phyloP scores from a whole-genome alignment of 2,113 vertebrate genomes.

The Anser brachyrhynchus region DNA sequence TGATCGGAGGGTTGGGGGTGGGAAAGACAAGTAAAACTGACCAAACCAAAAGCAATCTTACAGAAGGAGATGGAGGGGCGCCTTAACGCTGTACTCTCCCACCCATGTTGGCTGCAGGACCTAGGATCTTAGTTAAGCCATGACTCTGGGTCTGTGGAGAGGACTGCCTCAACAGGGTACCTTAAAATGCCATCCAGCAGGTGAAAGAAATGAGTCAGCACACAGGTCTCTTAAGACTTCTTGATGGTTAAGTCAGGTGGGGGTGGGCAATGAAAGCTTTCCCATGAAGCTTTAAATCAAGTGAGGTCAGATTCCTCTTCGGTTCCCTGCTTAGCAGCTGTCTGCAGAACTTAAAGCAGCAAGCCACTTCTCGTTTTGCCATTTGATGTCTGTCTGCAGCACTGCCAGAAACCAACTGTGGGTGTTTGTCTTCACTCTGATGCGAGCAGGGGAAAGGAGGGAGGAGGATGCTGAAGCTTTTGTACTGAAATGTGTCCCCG shows the following conservation, averaged over 20 bases:
- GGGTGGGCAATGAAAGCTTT: background rate
- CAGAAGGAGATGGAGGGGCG: background rate
- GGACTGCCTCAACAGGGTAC: accelerated
- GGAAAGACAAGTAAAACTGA: background rate
- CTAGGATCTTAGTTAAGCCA: background rate
- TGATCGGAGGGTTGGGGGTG: background rate
- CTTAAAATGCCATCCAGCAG: background rate
- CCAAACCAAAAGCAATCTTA: background rate
- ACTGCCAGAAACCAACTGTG: background rate
- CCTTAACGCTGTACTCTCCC: background rate
- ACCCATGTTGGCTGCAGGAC: background rate
- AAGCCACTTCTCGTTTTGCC: background rate
- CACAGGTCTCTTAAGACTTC: background rate
- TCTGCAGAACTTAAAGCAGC: background rate
- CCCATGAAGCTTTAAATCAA: background rate
- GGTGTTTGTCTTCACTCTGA: background rate
- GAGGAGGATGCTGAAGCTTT: background rate
- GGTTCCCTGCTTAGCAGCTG: background rate
- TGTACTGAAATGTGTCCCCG: background rate
- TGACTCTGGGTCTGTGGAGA: background rate
- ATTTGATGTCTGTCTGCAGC: background rate
- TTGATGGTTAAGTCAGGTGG: background rate
- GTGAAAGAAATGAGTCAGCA: background rate
- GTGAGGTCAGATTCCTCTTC: background rate
- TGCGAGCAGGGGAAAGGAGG: background rate